phyloP scores from a whole-genome alignment of 2,113 vertebrate genomes.

The Hystrix brachyura region DNA sequence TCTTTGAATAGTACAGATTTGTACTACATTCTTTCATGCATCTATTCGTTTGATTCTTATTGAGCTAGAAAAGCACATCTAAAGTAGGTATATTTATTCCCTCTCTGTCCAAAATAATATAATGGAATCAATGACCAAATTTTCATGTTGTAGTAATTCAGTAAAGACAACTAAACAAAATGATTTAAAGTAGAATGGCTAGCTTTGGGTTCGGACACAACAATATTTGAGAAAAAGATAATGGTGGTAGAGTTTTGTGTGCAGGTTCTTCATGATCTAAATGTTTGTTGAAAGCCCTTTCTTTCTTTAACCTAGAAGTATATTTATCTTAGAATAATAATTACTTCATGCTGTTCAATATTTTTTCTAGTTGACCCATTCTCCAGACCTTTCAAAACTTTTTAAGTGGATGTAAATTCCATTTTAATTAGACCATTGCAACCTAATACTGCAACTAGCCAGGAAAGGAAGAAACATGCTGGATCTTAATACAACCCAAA shows the following conservation, averaged over 20 bases:
- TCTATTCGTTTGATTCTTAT: background rate
- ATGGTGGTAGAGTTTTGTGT: constrained; percentile 36
- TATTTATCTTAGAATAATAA: constrained; percentile 71
- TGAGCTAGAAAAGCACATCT: background rate
- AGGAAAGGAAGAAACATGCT: constrained; percentile 77
- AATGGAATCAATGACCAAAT: constrained; percentile 69
- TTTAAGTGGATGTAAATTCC: constrained; percentile 86
- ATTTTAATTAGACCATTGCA: constrained; percentile 88
- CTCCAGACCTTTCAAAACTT: constrained; percentile 83
- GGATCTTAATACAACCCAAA: constrained; percentile 85
- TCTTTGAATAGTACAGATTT: constrained; percentile 52
- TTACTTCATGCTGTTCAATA: constrained; percentile 75
- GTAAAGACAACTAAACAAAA: constrained; percentile 35
- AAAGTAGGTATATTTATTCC: constrained; percentile 30
- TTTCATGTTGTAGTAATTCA: constrained; percentile 70
- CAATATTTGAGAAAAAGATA: constrained; percentile 29
- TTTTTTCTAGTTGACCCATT: constrained; percentile 77
- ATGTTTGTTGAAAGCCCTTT: constrained; percentile 40
- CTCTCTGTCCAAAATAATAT: background rate
- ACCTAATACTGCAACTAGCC: constrained; percentile 83
- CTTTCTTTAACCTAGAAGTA: constrained; percentile 2
- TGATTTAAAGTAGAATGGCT: constrained; percentile 46
- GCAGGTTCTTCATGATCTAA: constrained; percentile 42
- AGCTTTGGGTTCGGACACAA: constrained; percentile 17
- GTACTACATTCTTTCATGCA: background rate